Evolutionary conservation across 35 echinoderm and acorn worm genomes (phyloP), one percentile per base, ranked within the genome.

Genomic region (Antedon bifida): DNA sequence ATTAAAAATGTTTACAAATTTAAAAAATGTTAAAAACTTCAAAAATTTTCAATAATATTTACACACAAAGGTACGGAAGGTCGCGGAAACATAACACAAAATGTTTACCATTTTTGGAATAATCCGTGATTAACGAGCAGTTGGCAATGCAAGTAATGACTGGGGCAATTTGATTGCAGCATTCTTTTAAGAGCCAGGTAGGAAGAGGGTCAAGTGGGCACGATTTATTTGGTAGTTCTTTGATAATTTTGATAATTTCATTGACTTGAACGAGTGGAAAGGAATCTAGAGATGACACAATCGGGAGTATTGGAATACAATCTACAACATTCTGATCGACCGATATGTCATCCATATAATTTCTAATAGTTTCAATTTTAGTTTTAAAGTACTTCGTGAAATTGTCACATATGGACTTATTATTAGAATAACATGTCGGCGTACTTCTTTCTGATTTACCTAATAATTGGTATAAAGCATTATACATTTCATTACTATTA

Each of bases 331-430:
- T 64, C 10, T 1, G 16, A 5, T 44, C 39, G 5, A 64, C 23
- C 19, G 51, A 64, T 16, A 8, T 8, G 26, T 64, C 51, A 64
- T 82, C 80, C 12, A 82, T 82, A 30, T 29, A 30, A 5, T 39
- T n/a, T 30, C 64, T 26, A 30, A 85, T 85, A 11, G 26, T 78
- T 0, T 23, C 21, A 36, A 85, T 75, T 44, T 85, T 85, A 32
- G 32, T 39, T 31, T 30, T 38, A 45, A 85, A 85, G 36, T 77
- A 85, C 34, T 34, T 30, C 1, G 84, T 75, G 31, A 85, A 85
- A 35, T 78, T 38, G 29, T 39, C 31, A n/a, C 84, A 30, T n/a
- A 85, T 74, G 33, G 51, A 64, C 23, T 42, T 42, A 14, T 36
- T 30, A 30, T 78, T 32, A 38, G 84, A 34, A 77, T 34, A 46